A percentile compares a stretch with the other conserved stretches of the same genome.
These are phyloP conservation scores for Dicrurus megarhynchus DNA, from an alignment of 2,113 vertebrate genomes.

Conservation along the genomic window DNA sequence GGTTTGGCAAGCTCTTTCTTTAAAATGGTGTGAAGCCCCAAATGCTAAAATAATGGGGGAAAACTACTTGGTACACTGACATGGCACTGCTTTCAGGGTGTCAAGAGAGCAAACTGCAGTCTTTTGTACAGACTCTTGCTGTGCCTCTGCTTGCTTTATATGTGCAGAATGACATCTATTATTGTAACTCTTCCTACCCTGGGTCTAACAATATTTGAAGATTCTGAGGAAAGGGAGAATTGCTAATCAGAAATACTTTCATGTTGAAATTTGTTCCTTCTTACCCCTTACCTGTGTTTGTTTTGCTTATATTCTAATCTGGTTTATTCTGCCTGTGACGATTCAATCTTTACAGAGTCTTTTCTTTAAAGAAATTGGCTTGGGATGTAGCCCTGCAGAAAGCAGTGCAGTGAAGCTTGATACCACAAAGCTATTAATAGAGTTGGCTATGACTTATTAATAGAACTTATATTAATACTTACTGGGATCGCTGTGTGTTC, in stretches of 20 bases:
- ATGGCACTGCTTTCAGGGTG: neutral
- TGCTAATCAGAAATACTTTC: neutral
- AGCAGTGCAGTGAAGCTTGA: neutral
- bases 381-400: neutral
- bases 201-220: neutral
- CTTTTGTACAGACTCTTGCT: neutral
- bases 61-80: neutral
- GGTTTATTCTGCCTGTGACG: neutral
- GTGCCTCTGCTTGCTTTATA: neutral
- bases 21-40: neutral
- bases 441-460: slow-evolving; percentile 16
- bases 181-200: neutral
- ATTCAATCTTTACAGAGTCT: neutral
- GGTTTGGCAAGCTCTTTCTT: neutral
- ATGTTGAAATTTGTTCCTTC: neutral
- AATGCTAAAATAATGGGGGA: neutral
- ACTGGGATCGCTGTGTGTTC: neutral
- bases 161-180: neutral
- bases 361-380: neutral
- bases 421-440: slow-evolving; percentile 13
- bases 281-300: neutral
- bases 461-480: slow-evolving; percentile 13
- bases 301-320: neutral
- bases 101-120: neutral
- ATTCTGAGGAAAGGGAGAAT: neutral